Conservation (phyloP, 2,797 vertebrate genomes). For the Poeciliopsis presidionis region DNA sequence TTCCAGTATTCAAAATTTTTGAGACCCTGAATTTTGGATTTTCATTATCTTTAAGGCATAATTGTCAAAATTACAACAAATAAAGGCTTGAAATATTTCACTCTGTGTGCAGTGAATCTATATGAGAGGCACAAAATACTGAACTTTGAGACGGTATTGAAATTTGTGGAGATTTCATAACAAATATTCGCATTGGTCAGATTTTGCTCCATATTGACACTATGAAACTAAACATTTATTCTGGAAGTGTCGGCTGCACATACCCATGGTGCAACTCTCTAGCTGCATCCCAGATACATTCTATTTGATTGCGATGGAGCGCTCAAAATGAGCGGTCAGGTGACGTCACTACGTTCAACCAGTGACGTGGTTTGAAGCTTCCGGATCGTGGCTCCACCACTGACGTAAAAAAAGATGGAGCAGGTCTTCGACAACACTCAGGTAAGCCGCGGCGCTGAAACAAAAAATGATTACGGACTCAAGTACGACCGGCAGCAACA, state of each 20-base stretch:
- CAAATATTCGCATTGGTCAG: background rate
- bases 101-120: background rate
- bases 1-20: no score
- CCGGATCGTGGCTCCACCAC: no score
- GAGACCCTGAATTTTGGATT: no score
- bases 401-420: no score
- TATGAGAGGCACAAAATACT: background rate
- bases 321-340: no score
- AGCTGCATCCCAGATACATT: background rate
- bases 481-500: no score
- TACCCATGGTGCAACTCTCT: background rate
- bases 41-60: background rate
- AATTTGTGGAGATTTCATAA: background rate
- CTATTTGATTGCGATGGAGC: background rate
- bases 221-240: background rate
- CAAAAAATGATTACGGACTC: no score
- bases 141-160: background rate
- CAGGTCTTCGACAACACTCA: no score
- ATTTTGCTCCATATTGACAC: background rate
- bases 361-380: background rate
- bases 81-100: background rate
- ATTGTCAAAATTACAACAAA: background rate
- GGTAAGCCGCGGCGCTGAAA: no score
- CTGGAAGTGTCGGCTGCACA: background rate
- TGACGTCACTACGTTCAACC: background rate